A percentile compares a stretch with the other conserved stretches of the same genome.
These are phyloP conservation scores for Anarhynchus alexandrinus DNA, from an alignment of 2,113 vertebrate species.

Conservation along the genomic window DNA sequence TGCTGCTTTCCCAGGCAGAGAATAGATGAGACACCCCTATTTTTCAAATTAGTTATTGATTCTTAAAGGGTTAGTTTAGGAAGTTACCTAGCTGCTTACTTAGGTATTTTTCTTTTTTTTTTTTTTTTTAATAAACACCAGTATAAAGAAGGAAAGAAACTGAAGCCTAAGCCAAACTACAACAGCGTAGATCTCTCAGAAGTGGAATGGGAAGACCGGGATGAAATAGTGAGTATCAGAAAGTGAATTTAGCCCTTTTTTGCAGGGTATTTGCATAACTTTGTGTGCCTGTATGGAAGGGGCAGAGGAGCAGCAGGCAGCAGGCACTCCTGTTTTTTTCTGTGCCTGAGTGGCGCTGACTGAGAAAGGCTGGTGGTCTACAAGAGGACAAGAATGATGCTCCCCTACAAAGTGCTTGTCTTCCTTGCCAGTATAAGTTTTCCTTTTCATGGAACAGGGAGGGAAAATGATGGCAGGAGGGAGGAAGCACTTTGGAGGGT, in stretches of 20 bases:
- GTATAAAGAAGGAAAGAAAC: conserved; percentile 92
- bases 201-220: conserved; percentile 92
- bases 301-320: background rate
- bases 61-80: background rate
- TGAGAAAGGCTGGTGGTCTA: background rate
- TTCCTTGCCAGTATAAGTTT: background rate
- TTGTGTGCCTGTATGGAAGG: background rate
- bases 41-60: background rate
- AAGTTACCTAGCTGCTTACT: background rate
- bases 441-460: background rate
- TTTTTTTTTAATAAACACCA: conserved; percentile 17
- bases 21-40: background rate
- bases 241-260: background rate
- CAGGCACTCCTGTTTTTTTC: background rate
- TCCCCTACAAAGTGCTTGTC: background rate
- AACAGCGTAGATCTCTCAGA: conserved; percentile 95
- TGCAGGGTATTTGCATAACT: too few relatives aligned
- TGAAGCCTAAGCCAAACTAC: conserved; percentile 94
- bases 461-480: background rate
- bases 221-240: conserved; percentile 80
- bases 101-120: background rate
- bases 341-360: background rate
- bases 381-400: background rate
- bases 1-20: background rate
- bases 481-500: background rate